Base-by-base conservation (phyloP, 2,113 vertebrate species). In the Chamaetylas fuelleborni region DNA sequence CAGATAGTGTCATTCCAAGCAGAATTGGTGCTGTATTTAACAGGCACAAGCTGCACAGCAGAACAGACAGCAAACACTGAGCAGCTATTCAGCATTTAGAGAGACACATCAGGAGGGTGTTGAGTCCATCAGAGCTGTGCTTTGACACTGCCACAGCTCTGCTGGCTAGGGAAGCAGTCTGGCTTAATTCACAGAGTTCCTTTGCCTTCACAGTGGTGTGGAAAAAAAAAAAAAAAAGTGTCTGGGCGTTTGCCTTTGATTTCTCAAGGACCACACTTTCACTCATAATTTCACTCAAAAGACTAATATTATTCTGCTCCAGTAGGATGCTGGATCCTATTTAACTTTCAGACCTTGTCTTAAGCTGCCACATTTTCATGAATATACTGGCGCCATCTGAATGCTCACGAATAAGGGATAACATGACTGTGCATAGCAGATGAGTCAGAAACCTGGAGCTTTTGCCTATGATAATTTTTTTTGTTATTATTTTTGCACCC, bases 281-380 rank as follows among this genome's bases (percentile, higher is more conserved):
- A 81, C 77, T 92, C 65, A 83, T 76, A 81, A 91, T 95, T 95
- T 96, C 65, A 89, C 91, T 91, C 65, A 34, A 33, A 94, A 94
- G 76, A 76, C 60, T 81, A 88, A 77, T 93, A 60, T 83, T 94
- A 92, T 84, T 93, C 92, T 96, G 80, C 45, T 96, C 65, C 53
- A 74, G 76, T 51, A 67, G 61, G n/a, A 93, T 79, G 40, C 69
- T 84, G 82, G 60, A 64, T 93, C 80, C 93, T 96, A 86, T 96
- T 97, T 97, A 96, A 88, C 83, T 96, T 96, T 97, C 96, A 96
- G 92, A 84, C 82, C 90, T 94, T 95, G 94, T 94, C 92, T 95
- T 92, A 83, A 92, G 76, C 95, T 93, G 92, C 93, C 92, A 95
- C 93, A 88, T 92, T 96, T 94, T 96, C 93, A 93, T 96, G 90